Evolutionary conservation across 2,113 vertebrate genomes (phyloP).

Genomic region (Erythrolamprus reginae): DNA sequence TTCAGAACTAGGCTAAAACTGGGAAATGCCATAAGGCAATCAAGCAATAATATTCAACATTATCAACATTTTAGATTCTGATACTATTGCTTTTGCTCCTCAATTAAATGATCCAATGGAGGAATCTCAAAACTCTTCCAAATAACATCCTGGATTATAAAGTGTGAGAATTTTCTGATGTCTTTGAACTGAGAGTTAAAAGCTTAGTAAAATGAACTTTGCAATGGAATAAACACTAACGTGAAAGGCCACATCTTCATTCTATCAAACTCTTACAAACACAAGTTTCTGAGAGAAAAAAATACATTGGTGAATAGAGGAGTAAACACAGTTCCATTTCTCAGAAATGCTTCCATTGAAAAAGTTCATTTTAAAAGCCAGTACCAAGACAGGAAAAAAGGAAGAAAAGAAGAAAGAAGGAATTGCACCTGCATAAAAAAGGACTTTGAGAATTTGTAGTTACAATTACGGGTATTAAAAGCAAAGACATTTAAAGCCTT

Average conservation of each 20-base stretch:
- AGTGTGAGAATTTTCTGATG: background rate
- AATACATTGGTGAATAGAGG: background rate
- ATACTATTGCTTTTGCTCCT: background rate
- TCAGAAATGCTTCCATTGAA: background rate
- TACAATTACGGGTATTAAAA: background rate
- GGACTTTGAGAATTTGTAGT: background rate
- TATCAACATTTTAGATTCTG: background rate
- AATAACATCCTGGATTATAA: background rate
- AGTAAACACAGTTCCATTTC: background rate
- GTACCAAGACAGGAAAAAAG: background rate
- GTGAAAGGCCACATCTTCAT: background rate
- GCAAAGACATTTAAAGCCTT: background rate
- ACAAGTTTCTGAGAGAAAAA: background rate
- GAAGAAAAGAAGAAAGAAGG: background rate
- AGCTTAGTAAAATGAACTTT: background rate
- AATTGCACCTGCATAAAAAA: background rate
- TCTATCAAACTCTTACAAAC: background rate
- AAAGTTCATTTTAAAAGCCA: background rate
- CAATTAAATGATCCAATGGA: background rate
- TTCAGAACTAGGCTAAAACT: rapidly evolving
- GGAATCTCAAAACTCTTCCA: background rate
- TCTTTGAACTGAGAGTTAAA: background rate
- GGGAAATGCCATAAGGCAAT: background rate
- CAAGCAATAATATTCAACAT: background rate
- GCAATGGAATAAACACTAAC: background rate